These are phyloP conservation scores for Eueides isabella DNA, from an alignment of 1,140 invertebrate species.

Conservation along the genomic window DNA sequence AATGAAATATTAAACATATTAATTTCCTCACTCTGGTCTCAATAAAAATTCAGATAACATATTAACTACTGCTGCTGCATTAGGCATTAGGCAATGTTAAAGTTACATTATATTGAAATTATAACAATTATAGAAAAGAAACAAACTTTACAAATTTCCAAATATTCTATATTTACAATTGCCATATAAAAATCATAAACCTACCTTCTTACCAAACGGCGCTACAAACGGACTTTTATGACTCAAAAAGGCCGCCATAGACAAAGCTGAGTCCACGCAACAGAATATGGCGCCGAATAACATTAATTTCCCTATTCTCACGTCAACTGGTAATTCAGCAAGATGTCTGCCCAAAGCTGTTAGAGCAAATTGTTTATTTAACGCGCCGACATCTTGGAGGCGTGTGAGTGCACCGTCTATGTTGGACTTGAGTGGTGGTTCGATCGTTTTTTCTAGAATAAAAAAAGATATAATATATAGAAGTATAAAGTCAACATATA, in stretches of 20 bases:
- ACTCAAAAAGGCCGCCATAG: conserved; percentile 94
- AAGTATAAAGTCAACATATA: no score
- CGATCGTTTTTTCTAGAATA: conserved; percentile 85
- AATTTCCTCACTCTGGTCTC: no score
- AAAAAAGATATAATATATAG: background rate
- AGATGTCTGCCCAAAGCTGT: conserved; percentile 95
- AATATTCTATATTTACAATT: no score
- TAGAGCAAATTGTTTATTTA: conserved; percentile 90
- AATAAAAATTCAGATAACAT: no score
- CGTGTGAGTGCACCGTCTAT: conserved; percentile 90
- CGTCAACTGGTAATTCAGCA: conserved; percentile 94
- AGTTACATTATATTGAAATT: no score
- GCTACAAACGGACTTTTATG: conserved; percentile 92
- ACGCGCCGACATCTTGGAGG: conserved; percentile 92
- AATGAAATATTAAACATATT: no score
- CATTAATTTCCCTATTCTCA: conserved; percentile 94
- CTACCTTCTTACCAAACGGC: conserved; percentile 87
- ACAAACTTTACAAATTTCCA: no score
- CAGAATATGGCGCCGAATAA: conserved; percentile 95
- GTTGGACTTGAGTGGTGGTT: conserved; percentile 90
- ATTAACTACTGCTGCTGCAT: no score
- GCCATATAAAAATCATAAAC: no score
- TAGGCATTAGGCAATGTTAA: no score
- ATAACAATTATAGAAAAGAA: no score
- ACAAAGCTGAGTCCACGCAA: conserved; percentile 96